Evolutionary conservation across 1,140 invertebrate genomes (phyloP), one percentile per base, ranked within the genome.

Genomic region (Plutomurus gul): DNA sequence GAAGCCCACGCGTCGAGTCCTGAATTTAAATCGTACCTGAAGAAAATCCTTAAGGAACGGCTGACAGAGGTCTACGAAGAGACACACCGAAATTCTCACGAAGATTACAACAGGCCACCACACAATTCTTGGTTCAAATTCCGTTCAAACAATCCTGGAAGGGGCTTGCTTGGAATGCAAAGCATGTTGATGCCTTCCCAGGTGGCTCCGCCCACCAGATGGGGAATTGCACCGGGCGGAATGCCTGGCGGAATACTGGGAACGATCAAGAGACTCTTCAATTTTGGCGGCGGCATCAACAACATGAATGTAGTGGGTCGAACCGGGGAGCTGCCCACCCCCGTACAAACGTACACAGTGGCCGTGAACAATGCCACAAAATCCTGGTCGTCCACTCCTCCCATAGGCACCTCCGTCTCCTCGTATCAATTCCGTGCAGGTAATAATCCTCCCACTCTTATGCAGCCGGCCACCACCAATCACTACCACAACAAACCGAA

Each of bases 1-100:
- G 56, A 5, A 33, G 27, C 6, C 49, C 20, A 13, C 22, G n/a
- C 30, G 8, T 51, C 43, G 1, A 30, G 20, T 25, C 30, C 47
- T 1, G 51, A 80, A 11, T 77, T 80, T 27, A 77, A 76, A 46
- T 27, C 18, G 2, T 70, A 49, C 16, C 8, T 80, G 22, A 82
- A 82, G 49, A 43, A 33, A 39, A 36, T 82, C 16, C 51, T 82
- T 13, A 82, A 82, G 65, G 81, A 82, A 7, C 20, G 76, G 13
- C 51, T 82, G 3, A 6, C 18, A 5, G 78, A 82, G 47, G 76
- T 82, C 4, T 46, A 80, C 0, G 72, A 78, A 10, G 80, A 81
- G 39, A 33, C 37, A 10, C 51, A 49, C 7, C n/a, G 27, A 4
- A 22, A 74, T 11, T 46, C 36, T n/a, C 56, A 65, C 16, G 72